Conservation (phyloP, 2,888 invertebrate species). For the Dryococelus australis region DNA sequence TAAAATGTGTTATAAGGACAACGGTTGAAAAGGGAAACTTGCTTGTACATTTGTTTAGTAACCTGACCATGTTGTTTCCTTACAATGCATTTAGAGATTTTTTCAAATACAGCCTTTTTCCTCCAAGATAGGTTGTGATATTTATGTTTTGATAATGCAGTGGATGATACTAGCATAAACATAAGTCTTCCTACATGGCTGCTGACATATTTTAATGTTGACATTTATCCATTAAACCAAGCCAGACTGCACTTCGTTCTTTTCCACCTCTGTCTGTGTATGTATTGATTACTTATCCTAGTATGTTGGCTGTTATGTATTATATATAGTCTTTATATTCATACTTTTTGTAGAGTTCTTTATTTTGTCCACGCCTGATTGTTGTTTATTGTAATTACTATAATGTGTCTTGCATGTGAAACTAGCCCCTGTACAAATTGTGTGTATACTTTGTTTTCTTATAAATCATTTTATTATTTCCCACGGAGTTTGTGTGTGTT, state of each 20-base stretch:
- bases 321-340: neutral
- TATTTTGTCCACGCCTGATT: neutral
- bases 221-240: neutral
- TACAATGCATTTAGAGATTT: too few relatives aligned
- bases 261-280: neutral
- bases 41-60: too few relatives aligned
- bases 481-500: neutral
- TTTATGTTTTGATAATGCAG: too few relatives aligned
- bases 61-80: too few relatives aligned
- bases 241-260: neutral
- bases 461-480: constrained; percentile 38
- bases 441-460: constrained; percentile 42
- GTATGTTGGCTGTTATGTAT: neutral
- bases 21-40: too few relatives aligned
- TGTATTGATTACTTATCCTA: neutral
- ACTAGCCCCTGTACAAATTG: constrained; percentile 41
- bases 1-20: too few relatives aligned
- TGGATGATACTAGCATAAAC: too few relatives aligned
- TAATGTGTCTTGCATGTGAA: constrained; percentile 22
- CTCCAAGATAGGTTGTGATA: too few relatives aligned
- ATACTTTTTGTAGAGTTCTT: too few relatives aligned
- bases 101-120: too few relatives aligned
- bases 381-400: constrained; percentile 3
- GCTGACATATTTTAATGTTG: neutral
- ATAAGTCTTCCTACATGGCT: too few relatives aligned